Percentiles rank a stretch among this genome's conserved stretches.
phyloP scores from a whole-genome alignment of 2,113 vertebrate species.

The Oxyura jamaicensis region DNA sequence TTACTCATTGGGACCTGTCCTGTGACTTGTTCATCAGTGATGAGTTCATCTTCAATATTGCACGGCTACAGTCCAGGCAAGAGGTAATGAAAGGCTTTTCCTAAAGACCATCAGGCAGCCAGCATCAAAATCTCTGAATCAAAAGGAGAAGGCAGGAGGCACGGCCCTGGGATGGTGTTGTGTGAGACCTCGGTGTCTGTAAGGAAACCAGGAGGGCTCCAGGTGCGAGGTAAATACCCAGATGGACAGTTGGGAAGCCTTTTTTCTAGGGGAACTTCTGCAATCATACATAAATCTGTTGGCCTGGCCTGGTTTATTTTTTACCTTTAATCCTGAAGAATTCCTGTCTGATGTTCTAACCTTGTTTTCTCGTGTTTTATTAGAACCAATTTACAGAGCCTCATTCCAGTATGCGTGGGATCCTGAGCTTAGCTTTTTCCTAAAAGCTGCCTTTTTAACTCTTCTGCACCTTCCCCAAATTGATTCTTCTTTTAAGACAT shows the following conservation, averaged over 20 bases:
- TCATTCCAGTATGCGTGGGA: conserved; percentile 16
- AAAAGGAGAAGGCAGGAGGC: background rate
- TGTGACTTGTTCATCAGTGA: background rate
- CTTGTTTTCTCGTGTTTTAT: conserved; percentile 39
- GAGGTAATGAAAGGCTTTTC: background rate
- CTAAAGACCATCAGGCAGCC: background rate
- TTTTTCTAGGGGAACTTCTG: background rate
- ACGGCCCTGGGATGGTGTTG: background rate
- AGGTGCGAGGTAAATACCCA: background rate
- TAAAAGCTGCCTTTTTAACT: conserved; percentile 31
- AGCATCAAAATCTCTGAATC: background rate
- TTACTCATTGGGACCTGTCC: background rate
- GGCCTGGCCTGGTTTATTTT: conserved; percentile 36
- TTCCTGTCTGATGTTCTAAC: conserved; percentile 26
- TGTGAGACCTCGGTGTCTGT: background rate
- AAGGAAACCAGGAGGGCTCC: background rate
- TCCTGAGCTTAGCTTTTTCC: background rate
- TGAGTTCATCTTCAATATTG: background rate
- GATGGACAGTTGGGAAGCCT: background rate
- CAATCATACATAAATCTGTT: background rate
- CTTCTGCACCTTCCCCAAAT: background rate
- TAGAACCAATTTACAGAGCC: conserved; percentile 23
- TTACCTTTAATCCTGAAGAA: conserved; percentile 64
- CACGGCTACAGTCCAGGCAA: background rate
- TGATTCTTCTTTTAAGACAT: background rate